Conservation (phyloP, 2,888 invertebrate genomes). For the Drosophila meridiana region DNA sequence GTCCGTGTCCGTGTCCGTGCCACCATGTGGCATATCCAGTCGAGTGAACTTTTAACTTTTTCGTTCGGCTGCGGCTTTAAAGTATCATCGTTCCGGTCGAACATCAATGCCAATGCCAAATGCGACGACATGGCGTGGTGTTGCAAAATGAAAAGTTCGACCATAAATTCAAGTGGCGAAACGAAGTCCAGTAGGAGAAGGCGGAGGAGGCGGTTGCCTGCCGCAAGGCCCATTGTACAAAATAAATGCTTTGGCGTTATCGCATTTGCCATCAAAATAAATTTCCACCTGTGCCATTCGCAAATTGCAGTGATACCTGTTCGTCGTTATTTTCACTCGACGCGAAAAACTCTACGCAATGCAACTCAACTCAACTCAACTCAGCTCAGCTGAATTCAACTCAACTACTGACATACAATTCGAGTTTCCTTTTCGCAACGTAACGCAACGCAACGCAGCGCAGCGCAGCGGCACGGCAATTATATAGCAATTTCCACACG, state of each 20-base stretch:
- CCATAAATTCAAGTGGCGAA: slow-evolving; percentile 46
- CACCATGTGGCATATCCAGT: slow-evolving; percentile 21
- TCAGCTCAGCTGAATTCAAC: neutral
- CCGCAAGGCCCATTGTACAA: slow-evolving; percentile 28
- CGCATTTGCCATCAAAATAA: slow-evolving; percentile 80
- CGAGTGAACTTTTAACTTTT: slow-evolving; percentile 71
- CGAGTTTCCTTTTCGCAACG: slow-evolving; percentile 65
- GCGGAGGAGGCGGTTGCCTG: neutral
- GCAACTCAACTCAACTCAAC: neutral
- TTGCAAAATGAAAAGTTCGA: slow-evolving; percentile 36
- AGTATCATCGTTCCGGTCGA: slow-evolving; percentile 41
- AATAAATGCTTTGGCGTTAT: slow-evolving; percentile 78
- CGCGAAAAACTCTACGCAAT: slow-evolving; percentile 34
- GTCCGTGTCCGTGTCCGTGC: slow-evolving; percentile 20
- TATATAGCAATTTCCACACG: slow-evolving; percentile 80
- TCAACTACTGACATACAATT: slow-evolving; percentile 58
- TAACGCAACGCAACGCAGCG: slow-evolving; percentile 18
- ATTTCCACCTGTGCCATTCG: slow-evolving; percentile 81
- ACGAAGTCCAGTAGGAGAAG: neutral
- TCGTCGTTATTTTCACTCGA: slow-evolving; percentile 61
- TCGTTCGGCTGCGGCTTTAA: slow-evolving; percentile 23
- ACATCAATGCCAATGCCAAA: slow-evolving; percentile 60
- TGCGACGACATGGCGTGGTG: slow-evolving; percentile 20
- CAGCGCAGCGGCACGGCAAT: slow-evolving; percentile 56
- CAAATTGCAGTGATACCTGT: slow-evolving; percentile 79